Evolutionary conservation across 1,140 invertebrate genomes (phyloP).

Genomic region (Drosophila carrolli): DNA sequence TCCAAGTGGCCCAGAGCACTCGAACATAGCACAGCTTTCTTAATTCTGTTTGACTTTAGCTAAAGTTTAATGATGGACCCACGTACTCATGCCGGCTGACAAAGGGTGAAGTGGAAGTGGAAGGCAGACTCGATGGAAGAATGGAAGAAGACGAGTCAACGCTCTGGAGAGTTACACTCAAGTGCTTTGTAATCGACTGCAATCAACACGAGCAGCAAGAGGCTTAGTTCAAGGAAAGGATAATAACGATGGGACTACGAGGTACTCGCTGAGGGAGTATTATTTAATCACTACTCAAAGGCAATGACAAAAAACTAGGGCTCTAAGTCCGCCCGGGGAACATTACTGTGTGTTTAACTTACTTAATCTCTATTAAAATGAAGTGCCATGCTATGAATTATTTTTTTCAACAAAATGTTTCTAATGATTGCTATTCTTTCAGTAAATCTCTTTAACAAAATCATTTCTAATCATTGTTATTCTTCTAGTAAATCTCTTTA

Average conservation of each 20-base stretch:
- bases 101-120: constrained; percentile 37
- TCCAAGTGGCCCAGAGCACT: constrained; percentile 60
- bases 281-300: constrained; percentile 9
- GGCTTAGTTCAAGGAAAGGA: constrained; percentile 23
- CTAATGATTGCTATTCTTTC: no score
- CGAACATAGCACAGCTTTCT: constrained; percentile 46
- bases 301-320: neutral
- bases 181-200: constrained; percentile 74
- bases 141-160: constrained; percentile 14
- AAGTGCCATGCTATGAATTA: neutral
- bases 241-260: constrained; percentile 17
- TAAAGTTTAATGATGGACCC: constrained; percentile 77
- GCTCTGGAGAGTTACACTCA: constrained; percentile 38
- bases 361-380: neutral
- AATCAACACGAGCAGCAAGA: constrained; percentile 64
- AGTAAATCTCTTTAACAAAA: no score
- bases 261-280: constrained; percentile 15
- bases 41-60: constrained; percentile 78
- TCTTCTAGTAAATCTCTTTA: no score
- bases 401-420: neutral
- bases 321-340: neutral
- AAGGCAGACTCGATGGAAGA: neutral
- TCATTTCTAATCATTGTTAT: no score
- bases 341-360: neutral
- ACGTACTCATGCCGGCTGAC: constrained; percentile 26